Conservation (phyloP, 2,888 invertebrate species). For the Zele albiditarsus region DNA sequence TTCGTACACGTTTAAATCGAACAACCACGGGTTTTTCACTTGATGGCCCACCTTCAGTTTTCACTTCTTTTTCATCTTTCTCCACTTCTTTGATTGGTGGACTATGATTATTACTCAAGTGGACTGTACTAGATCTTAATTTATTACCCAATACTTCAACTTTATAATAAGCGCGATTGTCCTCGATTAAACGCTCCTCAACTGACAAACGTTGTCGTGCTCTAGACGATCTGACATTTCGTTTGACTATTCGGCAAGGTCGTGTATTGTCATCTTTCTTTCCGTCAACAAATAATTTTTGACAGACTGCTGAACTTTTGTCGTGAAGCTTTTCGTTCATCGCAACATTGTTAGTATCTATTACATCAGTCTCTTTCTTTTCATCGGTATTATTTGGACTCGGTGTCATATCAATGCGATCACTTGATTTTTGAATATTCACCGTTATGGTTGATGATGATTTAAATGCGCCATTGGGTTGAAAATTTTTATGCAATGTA, state of each 20-base stretch:
- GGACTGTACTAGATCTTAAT: conserved; percentile 76
- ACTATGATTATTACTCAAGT: conserved; percentile 48
- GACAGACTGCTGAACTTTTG: conserved; percentile 17
- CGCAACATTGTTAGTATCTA: conserved; percentile 22
- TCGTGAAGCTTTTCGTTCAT: conserved; percentile 14
- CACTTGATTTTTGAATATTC: background rate
- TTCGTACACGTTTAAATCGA: conserved; percentile 83
- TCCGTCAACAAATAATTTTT: conserved; percentile 35
- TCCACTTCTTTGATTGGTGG: conserved; percentile 19
- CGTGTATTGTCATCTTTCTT: conserved; percentile 46
- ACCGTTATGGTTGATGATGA: background rate
- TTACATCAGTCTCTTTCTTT: conserved; percentile 21
- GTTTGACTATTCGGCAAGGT: conserved; percentile 54
- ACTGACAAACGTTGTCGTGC: conserved; percentile 72
- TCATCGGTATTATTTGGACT: conserved; percentile 29
- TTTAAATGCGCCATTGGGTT: conserved; percentile 31
- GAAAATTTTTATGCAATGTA: conserved; percentile 21
- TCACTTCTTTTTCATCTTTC: conserved; percentile 51
- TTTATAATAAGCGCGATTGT: conserved; percentile 80
- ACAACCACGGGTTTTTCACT: conserved; percentile 78
- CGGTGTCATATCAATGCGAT: background rate
- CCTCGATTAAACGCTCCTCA: conserved; percentile 75
- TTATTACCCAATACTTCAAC: conserved; percentile 83
- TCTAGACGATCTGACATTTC: conserved; percentile 54
- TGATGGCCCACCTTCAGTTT: conserved; percentile 63